Conservation (phyloP, 2,888 invertebrate species). For the Drosophila anomelani region DNA sequence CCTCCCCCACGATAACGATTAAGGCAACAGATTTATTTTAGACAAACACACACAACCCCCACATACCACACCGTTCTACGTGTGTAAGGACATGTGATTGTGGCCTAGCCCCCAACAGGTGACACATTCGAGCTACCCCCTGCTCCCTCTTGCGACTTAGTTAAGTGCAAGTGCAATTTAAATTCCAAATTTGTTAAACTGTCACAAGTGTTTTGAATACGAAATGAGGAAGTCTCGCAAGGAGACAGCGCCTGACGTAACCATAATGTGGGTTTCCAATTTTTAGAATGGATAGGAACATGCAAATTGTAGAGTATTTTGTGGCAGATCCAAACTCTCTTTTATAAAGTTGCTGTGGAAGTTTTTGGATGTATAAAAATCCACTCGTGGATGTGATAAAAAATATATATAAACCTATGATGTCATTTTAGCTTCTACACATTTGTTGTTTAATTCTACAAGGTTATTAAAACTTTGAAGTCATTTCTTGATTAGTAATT, state of each 20-base stretch:
- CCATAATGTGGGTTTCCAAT: neutral
- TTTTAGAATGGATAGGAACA: neutral
- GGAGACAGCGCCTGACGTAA: constrained; percentile 8
- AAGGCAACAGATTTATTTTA: constrained; percentile 45
- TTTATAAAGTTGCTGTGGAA: neutral
- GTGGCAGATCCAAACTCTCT: neutral
- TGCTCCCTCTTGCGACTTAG: constrained; percentile 32
- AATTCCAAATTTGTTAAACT: constrained; percentile 82
- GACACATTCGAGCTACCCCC: constrained; percentile 9
- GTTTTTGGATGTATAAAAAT: neutral
- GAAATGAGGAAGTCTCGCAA: constrained; percentile 64
- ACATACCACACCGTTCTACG: neutral
- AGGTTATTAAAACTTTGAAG: neutral
- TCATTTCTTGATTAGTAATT: neutral
- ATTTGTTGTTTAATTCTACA: neutral
- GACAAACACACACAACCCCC: constrained; percentile 7
- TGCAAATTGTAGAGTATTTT: neutral
- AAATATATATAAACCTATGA: neutral
- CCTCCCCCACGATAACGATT: constrained; percentile 46
- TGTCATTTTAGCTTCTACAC: neutral
- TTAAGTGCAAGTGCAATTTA: constrained; percentile 76
- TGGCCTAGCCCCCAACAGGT: constrained; percentile 36
- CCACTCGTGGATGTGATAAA: neutral
- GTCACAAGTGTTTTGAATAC: constrained; percentile 79
- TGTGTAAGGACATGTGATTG: constrained; percentile 10